Evolutionary conservation across 53 echinoderm and acorn worm species (phyloP).

Genomic region (Apostichopus leukothele): DNA sequence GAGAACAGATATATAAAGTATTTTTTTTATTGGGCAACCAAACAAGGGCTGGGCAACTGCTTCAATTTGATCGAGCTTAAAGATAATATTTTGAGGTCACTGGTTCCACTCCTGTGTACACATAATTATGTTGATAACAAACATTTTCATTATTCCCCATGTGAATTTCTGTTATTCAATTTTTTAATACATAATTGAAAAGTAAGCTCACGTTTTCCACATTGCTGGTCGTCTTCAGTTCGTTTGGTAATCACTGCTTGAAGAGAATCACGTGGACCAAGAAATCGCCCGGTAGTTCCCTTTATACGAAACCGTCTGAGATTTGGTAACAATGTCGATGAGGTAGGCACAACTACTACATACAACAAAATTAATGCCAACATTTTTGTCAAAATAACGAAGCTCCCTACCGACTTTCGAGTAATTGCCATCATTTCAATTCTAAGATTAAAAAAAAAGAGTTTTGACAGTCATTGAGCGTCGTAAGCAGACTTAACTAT

Average conservation of each 20-base stretch:
- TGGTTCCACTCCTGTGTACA: background rate
- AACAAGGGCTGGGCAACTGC: no score
- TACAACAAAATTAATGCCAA: background rate
- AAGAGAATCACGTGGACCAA: background rate
- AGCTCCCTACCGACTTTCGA: background rate
- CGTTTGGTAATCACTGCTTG: background rate
- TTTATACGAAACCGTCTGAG: background rate
- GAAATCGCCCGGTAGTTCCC: background rate
- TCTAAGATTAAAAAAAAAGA: background rate
- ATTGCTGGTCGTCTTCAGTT: background rate
- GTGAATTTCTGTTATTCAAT: background rate
- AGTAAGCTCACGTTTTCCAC: background rate
- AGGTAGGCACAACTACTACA: background rate
- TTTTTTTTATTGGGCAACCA: no score
- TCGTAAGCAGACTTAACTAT: background rate
- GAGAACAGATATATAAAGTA: background rate
- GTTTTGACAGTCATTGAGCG: background rate
- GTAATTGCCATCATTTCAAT: background rate
- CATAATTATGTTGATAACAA: background rate
- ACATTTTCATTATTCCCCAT: background rate
- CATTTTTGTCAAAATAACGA: background rate
- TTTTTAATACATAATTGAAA: background rate
- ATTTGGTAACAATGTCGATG: background rate
- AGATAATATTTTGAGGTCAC: background rate
- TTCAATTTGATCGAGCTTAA: background rate